phyloP scores from a whole-genome alignment of 2,797 vertebrate genomes.

The Galagoides demidoff region DNA sequence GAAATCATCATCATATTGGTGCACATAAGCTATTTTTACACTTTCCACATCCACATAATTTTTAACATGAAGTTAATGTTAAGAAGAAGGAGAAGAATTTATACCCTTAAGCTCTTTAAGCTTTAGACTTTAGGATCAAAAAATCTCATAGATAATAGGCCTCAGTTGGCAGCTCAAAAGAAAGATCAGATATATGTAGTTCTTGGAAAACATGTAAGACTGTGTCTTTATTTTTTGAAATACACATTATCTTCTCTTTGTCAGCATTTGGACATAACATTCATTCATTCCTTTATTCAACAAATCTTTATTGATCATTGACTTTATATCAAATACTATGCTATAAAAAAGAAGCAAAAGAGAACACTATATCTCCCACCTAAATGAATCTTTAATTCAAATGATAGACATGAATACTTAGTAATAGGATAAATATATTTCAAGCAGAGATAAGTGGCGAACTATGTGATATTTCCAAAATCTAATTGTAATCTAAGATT shows the following conservation, averaged over 20 bases:
- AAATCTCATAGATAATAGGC: neutral
- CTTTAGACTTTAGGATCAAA: neutral
- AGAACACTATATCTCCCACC: neutral
- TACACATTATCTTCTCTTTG: neutral
- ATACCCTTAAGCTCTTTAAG: neutral
- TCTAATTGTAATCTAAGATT: neutral
- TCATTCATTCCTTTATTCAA: neutral
- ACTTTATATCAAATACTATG: neutral
- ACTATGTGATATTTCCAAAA: neutral
- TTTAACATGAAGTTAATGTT: neutral
- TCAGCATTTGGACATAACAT: neutral
- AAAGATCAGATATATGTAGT: neutral
- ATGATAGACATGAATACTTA: neutral
- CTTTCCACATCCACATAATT: neutral
- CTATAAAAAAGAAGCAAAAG: neutral
- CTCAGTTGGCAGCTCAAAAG: neutral
- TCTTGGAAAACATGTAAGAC: neutral
- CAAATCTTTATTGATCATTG: neutral
- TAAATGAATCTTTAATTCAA: neutral
- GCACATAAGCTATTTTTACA: neutral
- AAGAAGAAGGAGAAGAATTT: neutral
- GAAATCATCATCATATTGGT: neutral
- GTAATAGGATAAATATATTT: neutral
- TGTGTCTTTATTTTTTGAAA: neutral
- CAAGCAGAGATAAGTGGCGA: neutral